Conservation (phyloP, 2,888 invertebrate genomes). For the Trisateles emortualis region DNA sequence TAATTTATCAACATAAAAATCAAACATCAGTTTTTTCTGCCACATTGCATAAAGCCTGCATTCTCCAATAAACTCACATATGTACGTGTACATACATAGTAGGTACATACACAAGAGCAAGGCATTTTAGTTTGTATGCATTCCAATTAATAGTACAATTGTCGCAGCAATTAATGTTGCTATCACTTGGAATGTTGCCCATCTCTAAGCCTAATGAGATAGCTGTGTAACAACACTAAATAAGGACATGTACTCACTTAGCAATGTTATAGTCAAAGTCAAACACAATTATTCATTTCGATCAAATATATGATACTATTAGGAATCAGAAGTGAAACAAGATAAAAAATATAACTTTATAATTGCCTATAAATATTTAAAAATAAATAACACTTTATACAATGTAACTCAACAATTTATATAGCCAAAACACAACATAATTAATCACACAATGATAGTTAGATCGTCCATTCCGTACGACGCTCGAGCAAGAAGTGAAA, state of each 20-base stretch:
- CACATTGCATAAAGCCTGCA: background rate
- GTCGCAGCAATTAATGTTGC: constrained; percentile 12
- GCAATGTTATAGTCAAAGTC: too few species aligned
- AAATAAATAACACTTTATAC: too few species aligned
- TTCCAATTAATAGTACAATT: background rate
- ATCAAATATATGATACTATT: too few species aligned
- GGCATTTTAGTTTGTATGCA: background rate
- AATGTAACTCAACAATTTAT: too few species aligned
- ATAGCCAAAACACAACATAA: too few species aligned
- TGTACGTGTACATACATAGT: background rate
- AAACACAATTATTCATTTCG: too few species aligned
- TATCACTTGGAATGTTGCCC: constrained; percentile 13
- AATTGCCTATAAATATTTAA: too few species aligned
- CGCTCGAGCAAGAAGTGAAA: too few species aligned
- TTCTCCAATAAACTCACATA: background rate
- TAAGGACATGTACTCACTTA: background rate
- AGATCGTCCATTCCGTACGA: too few species aligned
- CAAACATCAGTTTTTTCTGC: background rate
- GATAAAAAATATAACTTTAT: too few species aligned
- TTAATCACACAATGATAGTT: too few species aligned
- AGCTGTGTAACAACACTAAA: background rate
- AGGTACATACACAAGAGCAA: background rate
- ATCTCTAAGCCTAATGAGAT: constrained; percentile 11
- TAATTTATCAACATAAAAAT: background rate
- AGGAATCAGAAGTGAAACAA: too few species aligned